These are phyloP conservation scores for Heterocephalus glaber DNA, from an alignment of 2,113 vertebrate genomes.

Conservation along the genomic window DNA sequence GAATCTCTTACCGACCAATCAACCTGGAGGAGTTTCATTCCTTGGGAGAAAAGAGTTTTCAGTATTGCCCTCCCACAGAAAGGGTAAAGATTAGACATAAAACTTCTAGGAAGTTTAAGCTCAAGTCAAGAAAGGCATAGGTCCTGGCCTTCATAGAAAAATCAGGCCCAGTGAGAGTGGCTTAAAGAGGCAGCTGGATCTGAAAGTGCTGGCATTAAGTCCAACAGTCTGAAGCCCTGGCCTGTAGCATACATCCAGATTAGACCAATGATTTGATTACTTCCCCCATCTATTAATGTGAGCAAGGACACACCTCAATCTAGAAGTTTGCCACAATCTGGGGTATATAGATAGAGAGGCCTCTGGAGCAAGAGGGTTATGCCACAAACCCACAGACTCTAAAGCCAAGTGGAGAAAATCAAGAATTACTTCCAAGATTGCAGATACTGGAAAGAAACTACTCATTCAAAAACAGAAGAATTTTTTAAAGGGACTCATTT, in stretches of 20 bases:
- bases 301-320: background rate
- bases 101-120: background rate
- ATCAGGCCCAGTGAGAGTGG: background rate
- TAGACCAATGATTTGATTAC: background rate
- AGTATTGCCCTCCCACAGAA: background rate
- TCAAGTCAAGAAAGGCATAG: background rate
- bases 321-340: background rate
- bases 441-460: background rate
- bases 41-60: background rate
- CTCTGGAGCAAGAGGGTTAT: background rate
- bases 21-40: background rate
- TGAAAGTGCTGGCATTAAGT: background rate
- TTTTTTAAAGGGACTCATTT: background rate
- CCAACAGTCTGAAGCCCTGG: background rate
- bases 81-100: background rate
- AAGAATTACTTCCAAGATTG: background rate
- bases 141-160: background rate
- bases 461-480: background rate
- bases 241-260: background rate
- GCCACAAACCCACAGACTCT: background rate
- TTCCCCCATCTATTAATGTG: background rate
- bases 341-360: background rate
- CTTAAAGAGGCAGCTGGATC: background rate
- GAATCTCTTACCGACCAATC: background rate
- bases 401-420: background rate